Conservation (phyloP, 2,888 invertebrate genomes). For the Corbicula japonica region DNA sequence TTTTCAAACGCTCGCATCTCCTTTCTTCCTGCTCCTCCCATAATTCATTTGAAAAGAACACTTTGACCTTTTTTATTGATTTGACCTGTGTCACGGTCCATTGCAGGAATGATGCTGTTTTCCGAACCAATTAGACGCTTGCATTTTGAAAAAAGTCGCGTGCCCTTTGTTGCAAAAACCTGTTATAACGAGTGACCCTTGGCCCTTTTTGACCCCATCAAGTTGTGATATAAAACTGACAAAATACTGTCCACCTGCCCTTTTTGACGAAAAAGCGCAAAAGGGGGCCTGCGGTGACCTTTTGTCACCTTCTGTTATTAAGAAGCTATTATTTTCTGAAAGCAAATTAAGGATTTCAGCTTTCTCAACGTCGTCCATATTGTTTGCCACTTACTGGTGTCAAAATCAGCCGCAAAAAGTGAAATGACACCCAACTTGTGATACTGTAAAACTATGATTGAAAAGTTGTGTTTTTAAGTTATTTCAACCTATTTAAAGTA, state of each 20-base stretch:
- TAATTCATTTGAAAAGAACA: constrained; percentile 44
- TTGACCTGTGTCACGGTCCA: constrained; percentile 58
- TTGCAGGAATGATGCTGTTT: constrained; percentile 46
- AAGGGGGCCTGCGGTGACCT: constrained; percentile 52
- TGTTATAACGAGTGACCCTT: constrained; percentile 64
- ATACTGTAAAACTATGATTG: too few relatives aligned
- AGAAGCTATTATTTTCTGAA: constrained; percentile 41
- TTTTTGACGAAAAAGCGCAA: constrained; percentile 53
- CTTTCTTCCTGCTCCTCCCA: constrained; percentile 31
- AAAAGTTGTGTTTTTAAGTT: too few relatives aligned
- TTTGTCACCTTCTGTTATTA: constrained; percentile 42
- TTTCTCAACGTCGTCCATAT: not conserved
- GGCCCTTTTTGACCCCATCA: constrained; percentile 58
- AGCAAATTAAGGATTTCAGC: constrained; percentile 19
- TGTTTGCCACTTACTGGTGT: constrained; percentile 7
- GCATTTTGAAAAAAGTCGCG: constrained; percentile 66
- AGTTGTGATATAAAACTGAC: constrained; percentile 52
- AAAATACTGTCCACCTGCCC: constrained; percentile 51
- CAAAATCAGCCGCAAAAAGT: not conserved
- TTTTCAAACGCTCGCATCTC: constrained; percentile 25
- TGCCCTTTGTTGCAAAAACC: constrained; percentile 65
- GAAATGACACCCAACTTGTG: constrained; percentile 11
- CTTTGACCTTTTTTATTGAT: constrained; percentile 63
- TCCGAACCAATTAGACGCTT: constrained; percentile 63
- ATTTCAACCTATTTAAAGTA: too few relatives aligned